A percentile compares a stretch with the other conserved stretches of the same genome.
phyloP scores from a whole-genome alignment of 2,888 invertebrate species.

The Ametastegia equiseti region DNA sequence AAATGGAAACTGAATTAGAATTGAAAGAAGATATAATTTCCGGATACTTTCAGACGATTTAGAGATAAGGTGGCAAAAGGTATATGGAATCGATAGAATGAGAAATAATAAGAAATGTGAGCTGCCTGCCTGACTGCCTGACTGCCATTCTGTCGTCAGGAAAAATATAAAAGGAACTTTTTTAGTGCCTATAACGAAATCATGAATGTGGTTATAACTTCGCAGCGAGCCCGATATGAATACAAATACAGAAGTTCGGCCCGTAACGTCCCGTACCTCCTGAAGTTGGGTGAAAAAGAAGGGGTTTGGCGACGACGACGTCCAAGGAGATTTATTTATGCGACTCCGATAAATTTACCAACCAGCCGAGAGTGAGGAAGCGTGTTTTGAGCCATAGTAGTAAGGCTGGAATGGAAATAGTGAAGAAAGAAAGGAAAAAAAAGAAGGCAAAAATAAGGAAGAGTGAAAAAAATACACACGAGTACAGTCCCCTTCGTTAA shows the following conservation, averaged over 20 bases:
- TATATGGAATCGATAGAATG: background rate
- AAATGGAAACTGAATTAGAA: background rate
- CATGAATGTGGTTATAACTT: constrained; percentile 36
- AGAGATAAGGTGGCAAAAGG: background rate
- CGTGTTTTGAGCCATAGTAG: constrained; percentile 30
- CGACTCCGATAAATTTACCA: constrained; percentile 39
- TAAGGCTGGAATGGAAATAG: background rate
- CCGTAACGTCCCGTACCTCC: background rate
- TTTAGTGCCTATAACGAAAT: constrained; percentile 5
- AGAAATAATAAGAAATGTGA: background rate
- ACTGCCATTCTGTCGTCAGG: background rate
- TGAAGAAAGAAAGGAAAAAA: background rate
- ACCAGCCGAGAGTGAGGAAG: constrained; percentile 22
- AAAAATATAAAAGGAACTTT: background rate
- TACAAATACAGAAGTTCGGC: constrained; percentile 32
- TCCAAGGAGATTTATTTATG: constrained; percentile 37
- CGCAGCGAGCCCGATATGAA: background rate
- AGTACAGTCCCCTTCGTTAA: background rate
- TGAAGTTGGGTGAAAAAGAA: constrained; percentile 18
- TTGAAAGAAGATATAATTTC: background rate
- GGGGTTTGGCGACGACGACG: constrained; percentile 26
- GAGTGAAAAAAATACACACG: background rate
- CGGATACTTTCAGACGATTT: background rate
- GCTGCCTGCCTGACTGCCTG: too few species aligned
- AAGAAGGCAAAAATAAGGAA: background rate